phyloP scores from a whole-genome alignment of 2,888 invertebrate species.

The Apamea monoglypha region DNA sequence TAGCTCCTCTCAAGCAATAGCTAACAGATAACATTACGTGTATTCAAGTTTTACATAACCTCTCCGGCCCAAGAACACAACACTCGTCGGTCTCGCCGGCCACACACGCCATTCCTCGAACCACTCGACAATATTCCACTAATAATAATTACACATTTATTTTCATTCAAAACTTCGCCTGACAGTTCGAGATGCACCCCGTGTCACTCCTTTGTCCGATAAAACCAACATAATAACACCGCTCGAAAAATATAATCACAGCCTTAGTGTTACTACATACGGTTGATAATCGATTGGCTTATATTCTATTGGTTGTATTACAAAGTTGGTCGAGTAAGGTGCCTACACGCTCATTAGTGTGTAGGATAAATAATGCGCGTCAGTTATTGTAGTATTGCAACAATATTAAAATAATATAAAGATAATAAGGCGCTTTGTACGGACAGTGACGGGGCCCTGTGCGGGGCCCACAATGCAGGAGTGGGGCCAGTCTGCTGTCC shows the following conservation, averaged over 20 bases:
- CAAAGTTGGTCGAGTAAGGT: slow-evolving; percentile 76
- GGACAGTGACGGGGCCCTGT: slow-evolving; percentile 45
- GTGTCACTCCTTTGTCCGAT: slow-evolving; percentile 83
- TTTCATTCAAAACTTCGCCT: slow-evolving; percentile 85
- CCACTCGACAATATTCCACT: slow-evolving; percentile 80
- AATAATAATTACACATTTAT: slow-evolving; percentile 87
- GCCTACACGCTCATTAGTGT: slow-evolving; percentile 89
- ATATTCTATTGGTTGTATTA: slow-evolving; percentile 37
- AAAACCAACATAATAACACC: slow-evolving; percentile 67
- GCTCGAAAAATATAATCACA: slow-evolving; percentile 11
- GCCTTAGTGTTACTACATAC: slow-evolving; percentile 60
- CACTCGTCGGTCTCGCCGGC: slow-evolving; percentile 69
- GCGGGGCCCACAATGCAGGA: slow-evolving; percentile 49
- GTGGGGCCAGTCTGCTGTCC: slow-evolving; percentile 30
- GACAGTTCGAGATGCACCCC: slow-evolving; percentile 86
- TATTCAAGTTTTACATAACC: slow-evolving; percentile 58
- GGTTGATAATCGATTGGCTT: slow-evolving; percentile 64
- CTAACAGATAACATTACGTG: slow-evolving; percentile 45
- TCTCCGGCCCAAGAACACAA: slow-evolving; percentile 80
- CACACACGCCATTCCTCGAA: slow-evolving; percentile 82
- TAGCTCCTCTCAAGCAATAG: slow-evolving; percentile 34
- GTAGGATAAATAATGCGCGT: slow-evolving; percentile 82
- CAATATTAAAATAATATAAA: slow-evolving; percentile 88
- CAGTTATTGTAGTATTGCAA: slow-evolving; percentile 85
- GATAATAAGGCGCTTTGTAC: slow-evolving; percentile 85